Evolutionary conservation across 2,113 vertebrate genomes (phyloP), one percentile per base, ranked within the genome.

Genomic region (Falco punctatus): DNA sequence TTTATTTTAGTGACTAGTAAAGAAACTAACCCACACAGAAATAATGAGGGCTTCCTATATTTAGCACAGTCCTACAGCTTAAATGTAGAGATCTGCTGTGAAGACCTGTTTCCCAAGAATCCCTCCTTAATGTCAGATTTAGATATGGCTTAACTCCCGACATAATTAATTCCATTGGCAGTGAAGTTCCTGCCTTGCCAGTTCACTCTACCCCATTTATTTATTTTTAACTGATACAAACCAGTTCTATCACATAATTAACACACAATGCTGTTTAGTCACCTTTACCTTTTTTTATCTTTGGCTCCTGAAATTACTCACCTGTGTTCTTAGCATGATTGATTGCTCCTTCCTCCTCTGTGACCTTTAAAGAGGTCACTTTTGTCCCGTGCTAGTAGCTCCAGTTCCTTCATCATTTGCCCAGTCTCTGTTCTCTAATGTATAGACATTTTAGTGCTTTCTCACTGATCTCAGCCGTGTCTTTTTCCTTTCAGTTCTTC

Each of bases 231-330:
- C 51, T 59, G 65, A 91, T 91, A 42, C 61, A 87, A 46, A 71
- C 42, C 27, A 81, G 64, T 86, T 69, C 42, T 89, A 81, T 92
- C 73, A 52, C 81, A 72, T 90, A 94, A 97, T 96, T 96, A 95
- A 69, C 61, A 87, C 51, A 79, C 52, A 55, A 10, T 69, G 33
- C 70, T 93, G 13, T 82, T 90, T 84, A 85, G 73, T 89, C 86
- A 94, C 77, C 81, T 95, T 87, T 81, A 57, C 23, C 48, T 52
- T 92, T 90, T 78, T 89, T 91, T 95, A 85, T 92, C 95, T 95
- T 65, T 75, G 58, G 22, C 21, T 90, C 62, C 24, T 79, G 74
- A 80, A 89, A 82, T 91, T 85, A 49, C 19, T 94, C 44, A 82
- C 40, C 30, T 57, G 9, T 79, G 11, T 94, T 89, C 54, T 81